A percentile compares a stretch with the other conserved stretches of the same genome.
These are phyloP conservation scores for Gracilinanus agilis DNA, from an alignment of 2,113 vertebrate genomes.

Conservation along the genomic window DNA sequence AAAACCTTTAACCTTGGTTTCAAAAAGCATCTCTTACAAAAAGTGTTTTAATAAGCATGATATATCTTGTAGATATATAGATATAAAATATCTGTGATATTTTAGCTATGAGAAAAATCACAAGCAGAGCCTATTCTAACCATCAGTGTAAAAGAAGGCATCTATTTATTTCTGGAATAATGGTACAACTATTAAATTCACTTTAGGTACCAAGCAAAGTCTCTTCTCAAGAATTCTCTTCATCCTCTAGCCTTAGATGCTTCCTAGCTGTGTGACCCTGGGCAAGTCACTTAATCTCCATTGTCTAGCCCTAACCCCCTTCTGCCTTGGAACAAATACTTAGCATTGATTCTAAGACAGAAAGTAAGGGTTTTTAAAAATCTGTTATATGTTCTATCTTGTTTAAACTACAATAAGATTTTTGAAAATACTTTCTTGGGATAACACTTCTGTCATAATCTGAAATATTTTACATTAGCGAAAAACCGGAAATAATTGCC, in stretches of 20 bases:
- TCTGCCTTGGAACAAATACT: no score
- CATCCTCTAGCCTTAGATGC: background rate
- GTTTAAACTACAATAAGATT: no score
- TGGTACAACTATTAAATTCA: background rate
- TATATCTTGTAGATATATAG: background rate
- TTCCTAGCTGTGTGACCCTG: no score
- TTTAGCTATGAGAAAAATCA: background rate
- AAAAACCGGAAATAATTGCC: background rate
- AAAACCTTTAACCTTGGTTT: background rate
- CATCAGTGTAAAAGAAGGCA: background rate
- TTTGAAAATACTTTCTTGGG: background rate
- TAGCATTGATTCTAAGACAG: no score
- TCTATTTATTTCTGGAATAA: background rate
- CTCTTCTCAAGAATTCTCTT: background rate
- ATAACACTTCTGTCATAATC: background rate
- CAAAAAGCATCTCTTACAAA: background rate
- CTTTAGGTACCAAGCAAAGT: background rate
- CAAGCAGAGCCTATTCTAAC: background rate
- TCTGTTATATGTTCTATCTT: no score
- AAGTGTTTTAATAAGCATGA: background rate
- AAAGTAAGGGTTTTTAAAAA: no score
- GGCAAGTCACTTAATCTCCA: no score
- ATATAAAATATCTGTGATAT: background rate
- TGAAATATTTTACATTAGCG: background rate
- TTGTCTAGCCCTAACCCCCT: no score